Base-by-base conservation (phyloP, 2,888 invertebrate species). In the Caenorhabditis sulstoni region DNA sequence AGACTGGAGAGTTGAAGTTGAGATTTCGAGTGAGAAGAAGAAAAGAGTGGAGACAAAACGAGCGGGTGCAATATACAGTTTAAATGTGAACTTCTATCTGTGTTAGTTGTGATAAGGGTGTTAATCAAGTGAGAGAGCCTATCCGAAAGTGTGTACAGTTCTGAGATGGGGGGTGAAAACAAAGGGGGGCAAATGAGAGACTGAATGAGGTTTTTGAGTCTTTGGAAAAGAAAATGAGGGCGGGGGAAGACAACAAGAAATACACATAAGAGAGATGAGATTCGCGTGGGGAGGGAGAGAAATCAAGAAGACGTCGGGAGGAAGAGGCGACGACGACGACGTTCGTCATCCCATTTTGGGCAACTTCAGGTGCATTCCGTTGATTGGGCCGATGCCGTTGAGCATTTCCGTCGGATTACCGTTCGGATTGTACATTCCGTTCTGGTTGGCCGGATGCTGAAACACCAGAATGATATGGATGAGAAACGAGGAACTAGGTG, bases 361-460 rank as follows among this genome's bases (percentile, higher is more conserved):
- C 22, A 79, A 12, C 52, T 83, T 83, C 59, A 83, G 11, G 35
- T 74, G 77, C 66, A 82, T 75, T 47, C 82, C 82, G 61, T 81
- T 81, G 74, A 65, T 68, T 50, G 67, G 76, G 14, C 68, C 57
- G 53, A 84, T 64, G 23, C 84, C 82, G 61, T 82, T 84, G 22
- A 84, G 45, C 64, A 82, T 81, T 57, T 71, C 62, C 16, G 77
- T 50, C 62, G n/a, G n/a, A n/a, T n/a, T n/a, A n/a, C 73, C 62
- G 53, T 61, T 45, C 41, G 59, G 52, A 29, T 29, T 29, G 37
- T 68, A 73, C 79, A 79, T 79, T 35, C 70, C 70, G 59, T 80
- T 70, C 7, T 29, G 29, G 41, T 35, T 45, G 37, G 49, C 53
- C n/a, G 52, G 49, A 29, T 44, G 50, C 62, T 49, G 44, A 49